phyloP scores from a whole-genome alignment of 2,888 invertebrate species.

The Oscheius sp. region DNA sequence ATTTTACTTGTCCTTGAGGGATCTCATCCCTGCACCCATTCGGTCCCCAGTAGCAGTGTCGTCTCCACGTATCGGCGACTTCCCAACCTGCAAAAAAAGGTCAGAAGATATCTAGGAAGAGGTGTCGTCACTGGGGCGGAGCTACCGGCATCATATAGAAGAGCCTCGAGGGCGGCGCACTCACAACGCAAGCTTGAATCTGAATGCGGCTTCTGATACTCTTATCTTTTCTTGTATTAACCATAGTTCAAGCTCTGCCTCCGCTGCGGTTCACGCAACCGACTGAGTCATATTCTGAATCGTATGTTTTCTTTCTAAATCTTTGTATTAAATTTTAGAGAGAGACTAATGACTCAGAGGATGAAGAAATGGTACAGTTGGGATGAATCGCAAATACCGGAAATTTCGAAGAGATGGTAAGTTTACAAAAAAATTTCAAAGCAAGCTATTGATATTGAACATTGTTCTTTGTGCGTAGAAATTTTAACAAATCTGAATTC shows the following conservation, averaged over 20 bases:
- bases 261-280: not conserved
- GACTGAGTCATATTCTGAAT: not conserved
- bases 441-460: too few relatives aligned
- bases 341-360: not conserved
- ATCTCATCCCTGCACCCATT: constrained; percentile 53
- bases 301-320: not conserved
- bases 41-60: constrained; percentile 68
- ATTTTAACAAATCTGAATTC: too few relatives aligned
- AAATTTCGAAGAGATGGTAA: constrained; percentile 43
- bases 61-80: constrained; percentile 61
- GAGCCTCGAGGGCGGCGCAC: constrained; percentile 8
- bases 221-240: not conserved
- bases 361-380: constrained; percentile 50
- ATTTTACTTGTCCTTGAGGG: constrained; percentile 45
- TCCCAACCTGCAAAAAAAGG: constrained; percentile 59
- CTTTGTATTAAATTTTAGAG: too few relatives aligned
- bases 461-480: too few relatives aligned
- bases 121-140: constrained; percentile 22
- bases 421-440: too few relatives aligned
- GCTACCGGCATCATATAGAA: not conserved
- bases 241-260: constrained; percentile 7
- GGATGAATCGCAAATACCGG: constrained; percentile 28
- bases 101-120: too few relatives aligned
- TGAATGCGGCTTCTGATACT: constrained; percentile 16
- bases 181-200: constrained; percentile 17